Evolutionary conservation across 2,888 invertebrate species (phyloP), one percentile per base, ranked within the genome.

Genomic region (Terebella lapidaria): DNA sequence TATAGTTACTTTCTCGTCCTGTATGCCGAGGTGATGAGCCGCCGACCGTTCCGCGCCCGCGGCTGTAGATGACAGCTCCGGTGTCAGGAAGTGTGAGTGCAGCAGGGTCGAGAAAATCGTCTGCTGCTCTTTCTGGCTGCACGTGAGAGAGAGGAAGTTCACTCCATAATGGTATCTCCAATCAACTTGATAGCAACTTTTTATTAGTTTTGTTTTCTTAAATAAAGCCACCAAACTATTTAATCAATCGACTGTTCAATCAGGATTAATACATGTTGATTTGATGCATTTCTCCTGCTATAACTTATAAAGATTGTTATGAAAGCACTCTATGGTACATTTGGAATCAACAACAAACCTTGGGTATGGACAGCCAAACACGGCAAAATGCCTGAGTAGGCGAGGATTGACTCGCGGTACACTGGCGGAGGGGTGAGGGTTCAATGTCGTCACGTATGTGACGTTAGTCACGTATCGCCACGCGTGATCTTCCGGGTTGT

Each of bases 401-500:
- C 78, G 68, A 49, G 72, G 72, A 62, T 71, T 75, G 26, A 77
- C 65, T 49, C 67, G 69, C n/a, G 79, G 76, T 3, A 72, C 69
- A 58, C 68, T 69, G 26, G 74, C 75, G 0, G 72, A 74, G 2
- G 72, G 70, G 28, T 66, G 58, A 1, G 75, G 72, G 67, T 78
- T 79, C 51, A 78, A 66, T 1, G 78, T 77, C 59, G 74, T 73
- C 29, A 79, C 73, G 59, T 78, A 80, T 24, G 75, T 76, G 4
- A 80, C 76, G 62, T 74, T 77, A 64, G 76, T 77, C 28, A 79
- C 74, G 46, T 77, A 76, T 60, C 75, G 68, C 80, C 80, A 80
- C n/a, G 69, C 65, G 60, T 76, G 73, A 4, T 61, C 71, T 53
- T 70, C 67, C 42, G 72, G 71, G 59, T 73, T 71, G 67, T 79